Base-by-base conservation (phyloP, 2,797 vertebrate genomes). In the Silurus lanzhouensis region DNA sequence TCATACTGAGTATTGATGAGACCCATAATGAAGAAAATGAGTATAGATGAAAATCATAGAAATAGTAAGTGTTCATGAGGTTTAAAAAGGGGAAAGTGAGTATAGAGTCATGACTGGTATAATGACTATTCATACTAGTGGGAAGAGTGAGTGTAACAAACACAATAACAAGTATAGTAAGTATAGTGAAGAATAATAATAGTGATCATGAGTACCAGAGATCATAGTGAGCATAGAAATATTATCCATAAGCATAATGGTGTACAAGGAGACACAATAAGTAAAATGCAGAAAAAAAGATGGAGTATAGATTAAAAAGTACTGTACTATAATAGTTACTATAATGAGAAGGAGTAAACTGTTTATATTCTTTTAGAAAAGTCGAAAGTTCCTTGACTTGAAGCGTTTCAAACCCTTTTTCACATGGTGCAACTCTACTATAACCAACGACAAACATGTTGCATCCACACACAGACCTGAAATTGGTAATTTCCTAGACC, bases 361-460 rank as follows among this genome's bases (percentile, higher is more conserved):
- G 25, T 74, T 72, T 38, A n/a, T 4, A 64, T 38, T 15, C 46
- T 81, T 81, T 87, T 79, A 38, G 9, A 72, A 55, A 86, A 82
- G 31, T 52, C 78, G 71, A 75, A 58, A 55, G 80, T 83, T 52
- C 31, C 63, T 68, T 61, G 75, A 5, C 44, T 80, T 44, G 58
- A 85, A 57, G 55, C 38, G 17, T 22, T 84, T 74, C 79, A 14
- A 68, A 64, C 60, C 67, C 84, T 87, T 88, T 52, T 52, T 52
- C 1, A 52, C 60, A 88, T 88, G 87, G 72, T 72, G 87, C 82
- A 87, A 88, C 85, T 58, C 20, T 79, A 46, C 61, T 19, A 67
- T 84, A 89, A 89, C 78, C 83, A 80, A 63, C 61, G 79, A 81
- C 87, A 88, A 89, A 52, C 25, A 22, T n/a, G 1, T 6, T 63